Evolutionary conservation across 2,888 invertebrate species (phyloP).

Genomic region (Pyralis farinalis): DNA sequence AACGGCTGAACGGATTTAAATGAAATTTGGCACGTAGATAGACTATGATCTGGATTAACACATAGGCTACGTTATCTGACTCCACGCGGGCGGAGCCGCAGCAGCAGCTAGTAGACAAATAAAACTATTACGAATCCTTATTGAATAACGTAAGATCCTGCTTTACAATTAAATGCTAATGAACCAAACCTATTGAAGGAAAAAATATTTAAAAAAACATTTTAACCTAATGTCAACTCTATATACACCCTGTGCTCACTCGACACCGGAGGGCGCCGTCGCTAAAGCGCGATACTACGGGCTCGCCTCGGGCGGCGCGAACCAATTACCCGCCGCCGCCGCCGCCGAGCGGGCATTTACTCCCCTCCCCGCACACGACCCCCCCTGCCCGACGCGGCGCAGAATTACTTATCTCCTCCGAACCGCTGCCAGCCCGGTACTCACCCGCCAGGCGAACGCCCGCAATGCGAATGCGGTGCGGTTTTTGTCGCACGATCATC

Average conservation of each 20-base stretch:
- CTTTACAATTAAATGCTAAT: too few species aligned
- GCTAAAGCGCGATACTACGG: conserved; percentile 80
- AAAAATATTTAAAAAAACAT: conserved; percentile 16
- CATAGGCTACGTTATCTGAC: too few species aligned
- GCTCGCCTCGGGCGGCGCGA: conserved; percentile 80
- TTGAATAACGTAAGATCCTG: too few species aligned
- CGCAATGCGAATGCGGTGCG: conserved; percentile 61
- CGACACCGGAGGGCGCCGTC: conserved; percentile 80
- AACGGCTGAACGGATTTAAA: too few species aligned
- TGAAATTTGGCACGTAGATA: too few species aligned
- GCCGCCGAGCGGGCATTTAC: conserved; percentile 69
- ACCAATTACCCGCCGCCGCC: conserved; percentile 79
- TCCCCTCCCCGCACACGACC: conserved; percentile 44
- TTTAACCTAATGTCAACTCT: conserved; percentile 40
- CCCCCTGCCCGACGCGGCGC: conserved; percentile 37
- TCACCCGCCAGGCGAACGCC: conserved; percentile 69
- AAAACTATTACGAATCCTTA: too few species aligned
- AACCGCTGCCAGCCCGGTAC: conserved; percentile 61
- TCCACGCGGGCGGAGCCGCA: too few species aligned
- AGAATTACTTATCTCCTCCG: conserved; percentile 67
- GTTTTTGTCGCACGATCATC: conserved; percentile 16
- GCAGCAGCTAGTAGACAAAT: too few species aligned
- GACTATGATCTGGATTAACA: too few species aligned
- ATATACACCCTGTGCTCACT: conserved; percentile 41
- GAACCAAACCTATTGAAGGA: too few species aligned